Evolutionary conservation across 2,113 vertebrate genomes (phyloP).

Genomic region (Aramus guarauna): DNA sequence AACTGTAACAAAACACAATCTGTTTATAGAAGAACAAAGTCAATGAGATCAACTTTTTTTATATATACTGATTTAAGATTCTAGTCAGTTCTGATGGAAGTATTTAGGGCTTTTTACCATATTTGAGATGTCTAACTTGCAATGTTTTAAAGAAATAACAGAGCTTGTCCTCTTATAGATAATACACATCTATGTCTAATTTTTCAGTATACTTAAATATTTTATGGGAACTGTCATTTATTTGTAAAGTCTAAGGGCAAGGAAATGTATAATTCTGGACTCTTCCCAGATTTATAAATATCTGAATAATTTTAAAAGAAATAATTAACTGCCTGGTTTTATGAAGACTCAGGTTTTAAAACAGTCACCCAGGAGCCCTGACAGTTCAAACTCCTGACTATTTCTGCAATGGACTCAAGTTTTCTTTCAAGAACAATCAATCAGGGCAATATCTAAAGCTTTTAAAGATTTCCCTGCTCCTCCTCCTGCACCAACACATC

Average conservation of each 20-base stretch:
- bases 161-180: not conserved
- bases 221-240: not conserved
- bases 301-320: not conserved
- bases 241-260: not conserved
- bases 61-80: not conserved
- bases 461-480: not conserved
- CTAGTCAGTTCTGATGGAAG: not conserved
- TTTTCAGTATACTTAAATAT: not conserved
- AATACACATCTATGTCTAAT: not conserved
- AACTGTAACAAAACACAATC: conserved; percentile 54
- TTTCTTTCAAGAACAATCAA: not conserved
- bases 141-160: not conserved
- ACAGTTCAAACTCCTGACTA: not conserved
- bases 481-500: not conserved
- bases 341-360: not conserved
- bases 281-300: not conserved
- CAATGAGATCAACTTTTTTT: not conserved
- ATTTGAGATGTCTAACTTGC: not conserved
- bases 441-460: not conserved
- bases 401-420: not conserved
- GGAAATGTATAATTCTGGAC: not conserved
- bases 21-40: conserved; percentile 17
- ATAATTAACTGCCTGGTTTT: not conserved
- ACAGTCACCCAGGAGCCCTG: not conserved
- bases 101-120: not conserved